Evolutionary conservation across 2,888 invertebrate species (phyloP).

Genomic region (Cosmopolites sordidus): DNA sequence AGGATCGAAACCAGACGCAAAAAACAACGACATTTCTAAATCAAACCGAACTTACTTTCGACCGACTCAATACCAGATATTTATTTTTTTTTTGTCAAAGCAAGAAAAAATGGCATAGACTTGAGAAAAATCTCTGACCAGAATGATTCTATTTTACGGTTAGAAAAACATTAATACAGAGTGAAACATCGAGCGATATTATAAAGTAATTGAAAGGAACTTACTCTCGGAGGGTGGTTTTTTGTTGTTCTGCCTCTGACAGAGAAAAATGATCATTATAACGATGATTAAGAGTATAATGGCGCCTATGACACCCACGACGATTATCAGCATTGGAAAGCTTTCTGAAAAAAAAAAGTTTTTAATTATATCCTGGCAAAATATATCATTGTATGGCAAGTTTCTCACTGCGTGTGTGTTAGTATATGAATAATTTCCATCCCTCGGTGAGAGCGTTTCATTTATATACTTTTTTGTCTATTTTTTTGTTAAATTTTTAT

Average conservation of each 20-base stretch:
- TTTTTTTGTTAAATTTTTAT: too few relatives aligned
- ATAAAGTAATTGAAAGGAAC: constrained; percentile 16
- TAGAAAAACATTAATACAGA: background rate
- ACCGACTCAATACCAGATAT: too few relatives aligned
- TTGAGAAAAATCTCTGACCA: too few relatives aligned
- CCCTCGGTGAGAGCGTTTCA: too few relatives aligned
- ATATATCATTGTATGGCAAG: background rate
- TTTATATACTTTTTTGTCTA: background rate
- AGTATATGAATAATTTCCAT: too few relatives aligned
- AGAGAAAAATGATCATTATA: constrained; percentile 78
- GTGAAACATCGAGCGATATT: background rate
- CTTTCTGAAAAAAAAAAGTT: constrained; percentile 56
- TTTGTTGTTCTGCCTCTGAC: constrained; percentile 63
- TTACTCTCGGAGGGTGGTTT: constrained; percentile 51
- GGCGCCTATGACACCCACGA: constrained; percentile 82
- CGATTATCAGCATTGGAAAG: constrained; percentile 73
- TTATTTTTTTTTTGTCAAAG: too few relatives aligned
- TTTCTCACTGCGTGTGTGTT: too few relatives aligned
- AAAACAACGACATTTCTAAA: too few relatives aligned
- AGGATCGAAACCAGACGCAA: too few relatives aligned
- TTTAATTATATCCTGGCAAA: background rate
- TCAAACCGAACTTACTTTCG: too few relatives aligned
- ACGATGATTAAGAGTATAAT: constrained; percentile 81
- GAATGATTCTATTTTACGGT: too few relatives aligned
- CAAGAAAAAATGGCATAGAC: too few relatives aligned